Evolutionary conservation across 1,140 invertebrate species (phyloP).

Genomic region (Drosophila nebulosa): DNA sequence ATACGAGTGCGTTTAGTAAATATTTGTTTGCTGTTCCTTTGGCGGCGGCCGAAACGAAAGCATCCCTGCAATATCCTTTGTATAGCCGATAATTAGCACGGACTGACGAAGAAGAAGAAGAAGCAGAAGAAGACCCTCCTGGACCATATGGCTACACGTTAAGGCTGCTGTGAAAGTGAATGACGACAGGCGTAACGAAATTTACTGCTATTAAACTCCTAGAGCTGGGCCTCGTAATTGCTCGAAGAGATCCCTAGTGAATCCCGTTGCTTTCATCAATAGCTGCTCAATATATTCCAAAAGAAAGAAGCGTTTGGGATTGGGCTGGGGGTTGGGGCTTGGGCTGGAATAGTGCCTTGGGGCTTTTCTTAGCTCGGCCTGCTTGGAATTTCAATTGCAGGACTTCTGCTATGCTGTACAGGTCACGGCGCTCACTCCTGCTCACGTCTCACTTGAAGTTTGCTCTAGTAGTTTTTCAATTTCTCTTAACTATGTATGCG

Average conservation of each 20-base stretch:
- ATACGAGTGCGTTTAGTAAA: slow-evolving; percentile 32
- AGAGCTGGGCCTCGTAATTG: not conserved
- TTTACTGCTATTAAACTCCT: slow-evolving; percentile 8
- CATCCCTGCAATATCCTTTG: not conserved
- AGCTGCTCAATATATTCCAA: not conserved
- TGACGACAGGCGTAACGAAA: slow-evolving; percentile 32
- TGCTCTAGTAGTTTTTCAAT: slow-evolving; percentile 48
- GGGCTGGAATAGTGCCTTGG: not conserved
- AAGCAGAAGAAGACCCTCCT: too few species aligned
- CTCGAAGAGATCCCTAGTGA: not conserved
- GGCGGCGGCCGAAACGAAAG: not conserved
- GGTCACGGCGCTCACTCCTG: not conserved
- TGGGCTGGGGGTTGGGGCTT: not conserved
- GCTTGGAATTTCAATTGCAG: not conserved
- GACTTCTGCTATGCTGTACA: not conserved
- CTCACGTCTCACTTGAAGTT: slow-evolving; percentile 49
- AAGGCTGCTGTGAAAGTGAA: not conserved
- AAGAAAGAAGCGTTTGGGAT: not conserved
- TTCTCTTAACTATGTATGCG: slow-evolving; percentile 27
- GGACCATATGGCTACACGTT: not conserved
- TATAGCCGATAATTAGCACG: slow-evolving; percentile 36
- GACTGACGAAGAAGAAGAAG: not conserved
- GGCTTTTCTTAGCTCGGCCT: not conserved
- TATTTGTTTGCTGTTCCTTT: slow-evolving; percentile 37
- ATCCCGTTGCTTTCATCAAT: not conserved